Percentiles rank a stretch among this genome's conserved stretches.
phyloP scores from a whole-genome alignment of 2,797 vertebrate species.

The Oreochromis grahami region DNA sequence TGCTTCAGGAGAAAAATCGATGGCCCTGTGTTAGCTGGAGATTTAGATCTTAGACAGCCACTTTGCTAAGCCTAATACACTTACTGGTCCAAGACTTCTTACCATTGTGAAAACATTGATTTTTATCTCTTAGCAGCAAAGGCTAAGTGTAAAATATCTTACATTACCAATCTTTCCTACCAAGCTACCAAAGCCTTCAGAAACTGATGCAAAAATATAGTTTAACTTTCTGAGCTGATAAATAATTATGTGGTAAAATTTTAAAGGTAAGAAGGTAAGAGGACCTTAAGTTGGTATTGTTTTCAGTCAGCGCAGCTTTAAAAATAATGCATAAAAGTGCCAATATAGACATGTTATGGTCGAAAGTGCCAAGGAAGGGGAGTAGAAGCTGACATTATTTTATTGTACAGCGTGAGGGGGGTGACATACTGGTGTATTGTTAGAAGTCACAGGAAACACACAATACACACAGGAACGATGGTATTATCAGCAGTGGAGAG shows the following conservation, averaged over 20 bases:
- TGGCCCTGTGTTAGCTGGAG: neutral
- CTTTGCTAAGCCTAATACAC: neutral
- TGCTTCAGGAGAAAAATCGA: constrained; percentile 12
- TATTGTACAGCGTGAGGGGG: neutral
- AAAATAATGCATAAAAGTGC: neutral
- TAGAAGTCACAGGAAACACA: neutral
- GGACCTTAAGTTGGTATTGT: neutral
- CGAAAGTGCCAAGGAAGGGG: neutral
- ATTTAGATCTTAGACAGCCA: neutral
- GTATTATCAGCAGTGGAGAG: neutral
- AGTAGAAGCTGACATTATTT: neutral
- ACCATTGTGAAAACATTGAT: neutral
- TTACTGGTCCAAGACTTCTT: neutral
- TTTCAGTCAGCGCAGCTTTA: neutral
- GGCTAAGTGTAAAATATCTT: neutral
- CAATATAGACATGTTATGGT: neutral
- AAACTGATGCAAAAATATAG: neutral
- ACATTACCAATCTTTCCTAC: neutral
- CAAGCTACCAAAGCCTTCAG: neutral
- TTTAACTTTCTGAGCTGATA: neutral
- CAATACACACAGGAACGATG: neutral
- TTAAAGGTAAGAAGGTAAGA: neutral
- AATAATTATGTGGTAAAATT: neutral
- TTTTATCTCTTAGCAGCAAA: neutral
- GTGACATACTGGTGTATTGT: neutral